Percentiles rank a stretch among this genome's conserved stretches.
phyloP scores from a whole-genome alignment of 2,797 vertebrate species.

The Acridotheres tristis region DNA sequence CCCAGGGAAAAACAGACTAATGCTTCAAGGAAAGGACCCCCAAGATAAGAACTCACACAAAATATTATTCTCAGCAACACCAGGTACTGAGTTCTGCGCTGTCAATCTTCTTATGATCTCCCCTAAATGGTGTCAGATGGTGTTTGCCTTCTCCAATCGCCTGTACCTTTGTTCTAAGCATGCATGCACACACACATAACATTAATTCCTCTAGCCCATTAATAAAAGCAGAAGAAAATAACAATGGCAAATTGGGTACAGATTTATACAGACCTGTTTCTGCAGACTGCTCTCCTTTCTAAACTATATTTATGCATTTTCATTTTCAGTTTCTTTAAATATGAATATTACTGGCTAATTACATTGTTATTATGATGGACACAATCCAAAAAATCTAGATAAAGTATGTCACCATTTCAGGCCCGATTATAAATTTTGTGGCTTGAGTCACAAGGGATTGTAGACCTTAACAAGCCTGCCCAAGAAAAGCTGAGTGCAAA shows the following conservation, averaged over 20 bases:
- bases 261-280: background rate
- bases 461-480: slow-evolving; percentile 3
- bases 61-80: slow-evolving; percentile 13
- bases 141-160: background rate
- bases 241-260: background rate
- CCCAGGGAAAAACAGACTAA: background rate
- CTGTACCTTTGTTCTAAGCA: background rate
- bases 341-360: slow-evolving; percentile 16
- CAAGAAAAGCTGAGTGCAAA: slow-evolving; percentile 33
- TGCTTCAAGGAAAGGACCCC: slow-evolving; percentile 11
- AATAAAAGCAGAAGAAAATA: slow-evolving; percentile 28
- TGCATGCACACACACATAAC: slow-evolving; percentile 7
- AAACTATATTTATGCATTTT: slow-evolving; percentile 5
- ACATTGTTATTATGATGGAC: background rate
- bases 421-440: background rate
- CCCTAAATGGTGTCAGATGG: slow-evolving; percentile 43
- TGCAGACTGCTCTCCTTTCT: background rate
- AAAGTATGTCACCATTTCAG: background rate
- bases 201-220: slow-evolving; percentile 19
- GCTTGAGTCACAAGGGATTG: background rate
- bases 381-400: slow-evolving; percentile 16
- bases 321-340: slow-evolving; percentile 5
- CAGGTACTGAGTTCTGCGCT: background rate
- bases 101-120: background rate
- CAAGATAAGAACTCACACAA: slow-evolving; percentile 33